Evolutionary conservation across 2,888 invertebrate species (phyloP), one percentile per base, ranked within the genome.

Genomic region (Acanthosepion pharaonis): DNA sequence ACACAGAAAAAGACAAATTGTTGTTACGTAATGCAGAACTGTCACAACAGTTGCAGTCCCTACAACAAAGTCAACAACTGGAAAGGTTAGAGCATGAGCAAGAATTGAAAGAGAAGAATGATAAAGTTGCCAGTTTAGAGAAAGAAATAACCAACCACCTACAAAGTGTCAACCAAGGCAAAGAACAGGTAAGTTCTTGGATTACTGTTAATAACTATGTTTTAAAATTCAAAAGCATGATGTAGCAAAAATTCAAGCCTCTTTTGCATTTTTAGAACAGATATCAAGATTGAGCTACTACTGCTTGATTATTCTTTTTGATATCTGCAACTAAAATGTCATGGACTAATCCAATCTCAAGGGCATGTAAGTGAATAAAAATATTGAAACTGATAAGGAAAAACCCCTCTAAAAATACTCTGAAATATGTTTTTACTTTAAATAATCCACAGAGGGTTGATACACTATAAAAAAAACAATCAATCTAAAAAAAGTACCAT

Each of bases 21-120:
- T 95, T 97, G 96, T 94, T 97, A 64, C 95, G 97, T 4, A 97
- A 97, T 96, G 97, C 97, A 18, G 97, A 97, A 95, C 95, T 97
- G 33, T 97, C 96, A 5, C 97, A 97, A 94, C 98, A 98, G 97
- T 98, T 98, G 18, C 94, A 94, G 59, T 94, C 94, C 42, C 28
- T 94, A 9, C 98, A 99, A 96, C 98, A 99, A 91, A 64, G 78
- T 20, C 53, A 48, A 51, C 55, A 59, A 33, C 53, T 94, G 25
- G 94, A 95, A 51, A 53, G 93, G 8, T 20, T 53, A 28, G 94
- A 95, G 20, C 33, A 49, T 33, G 49, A 94, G 25, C 42, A 93
- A 92, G 95, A 94, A 53, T 64, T 95, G 11, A 78, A 94, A 51
- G 91, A 94, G 59, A 92, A 93, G 91, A 33, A 59, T 49, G 94